These are phyloP conservation scores for Entomyzon cyanotis DNA, from an alignment of 2,113 vertebrate species.

Conservation along the genomic window DNA sequence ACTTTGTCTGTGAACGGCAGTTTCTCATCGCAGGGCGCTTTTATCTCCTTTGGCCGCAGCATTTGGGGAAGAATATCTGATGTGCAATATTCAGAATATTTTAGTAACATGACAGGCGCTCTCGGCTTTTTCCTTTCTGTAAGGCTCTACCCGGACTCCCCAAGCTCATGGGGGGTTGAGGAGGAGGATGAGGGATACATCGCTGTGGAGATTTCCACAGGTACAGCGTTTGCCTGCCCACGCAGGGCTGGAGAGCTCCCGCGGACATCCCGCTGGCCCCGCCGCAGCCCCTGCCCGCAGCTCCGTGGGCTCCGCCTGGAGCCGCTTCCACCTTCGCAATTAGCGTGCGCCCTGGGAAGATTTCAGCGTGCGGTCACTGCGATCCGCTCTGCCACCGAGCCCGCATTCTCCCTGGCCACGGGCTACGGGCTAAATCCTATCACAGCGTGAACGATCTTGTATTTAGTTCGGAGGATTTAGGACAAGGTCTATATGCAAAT, in stretches of 20 bases:
- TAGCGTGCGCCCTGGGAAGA: not conserved
- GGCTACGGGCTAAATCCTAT: constrained; percentile 44
- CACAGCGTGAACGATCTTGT: constrained; percentile 40
- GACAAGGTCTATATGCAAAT: constrained; percentile 50
- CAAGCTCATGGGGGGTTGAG: not conserved
- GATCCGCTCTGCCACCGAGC: not conserved
- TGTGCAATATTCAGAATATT: not conserved
- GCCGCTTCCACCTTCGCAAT: not conserved
- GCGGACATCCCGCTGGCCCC: not conserved
- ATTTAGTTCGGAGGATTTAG: constrained; percentile 7
- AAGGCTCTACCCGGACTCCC: not conserved
- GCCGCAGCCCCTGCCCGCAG: not conserved
- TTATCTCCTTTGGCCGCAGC: not conserved
- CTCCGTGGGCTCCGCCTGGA: not conserved
- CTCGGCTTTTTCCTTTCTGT: not conserved
- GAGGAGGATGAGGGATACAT: not conserved
- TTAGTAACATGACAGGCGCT: not conserved
- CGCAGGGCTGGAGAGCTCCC: not conserved
- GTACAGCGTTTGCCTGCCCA: not conserved
- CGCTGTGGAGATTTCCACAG: not conserved
- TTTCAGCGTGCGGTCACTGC: not conserved
- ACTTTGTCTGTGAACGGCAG: not conserved
- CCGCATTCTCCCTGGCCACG: not conserved
- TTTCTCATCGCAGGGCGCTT: not conserved
- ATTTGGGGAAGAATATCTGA: not conserved